Base-by-base conservation (phyloP, 2,797 vertebrate genomes). In the Channallabes apus region DNA sequence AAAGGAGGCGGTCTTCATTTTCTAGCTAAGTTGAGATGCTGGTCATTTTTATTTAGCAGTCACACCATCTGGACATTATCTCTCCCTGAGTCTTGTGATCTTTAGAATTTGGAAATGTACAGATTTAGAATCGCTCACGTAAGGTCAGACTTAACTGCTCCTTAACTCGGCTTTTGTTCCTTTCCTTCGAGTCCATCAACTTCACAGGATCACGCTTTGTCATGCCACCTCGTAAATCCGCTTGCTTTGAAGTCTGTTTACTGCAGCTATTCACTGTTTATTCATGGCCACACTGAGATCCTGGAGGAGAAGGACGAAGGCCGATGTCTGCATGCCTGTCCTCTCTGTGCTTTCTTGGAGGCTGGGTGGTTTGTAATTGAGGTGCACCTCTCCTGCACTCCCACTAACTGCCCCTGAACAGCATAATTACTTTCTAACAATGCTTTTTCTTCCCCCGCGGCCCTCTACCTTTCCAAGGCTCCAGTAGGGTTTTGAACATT, bases 401-500 rank as follows among this genome's bases (percentile, higher is more conserved):
- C 88, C 90, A 91, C 91, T 92, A 92, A 93, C 91, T 88, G 89
- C 91, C 91, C 92, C 90, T 85, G 90, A 92, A 93, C 89, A 89
- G 91, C 89, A 91, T 89, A 92, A 92, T 94, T 93, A 92, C 91
- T 91, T 92, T 92, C 90, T 92, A 91, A 93, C 91, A 87, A 90
- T 76, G 86, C 84, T 89, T 88, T 86, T 83, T 54, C 51, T 54
- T 86, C 87, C 64, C 8, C 84, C 8, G 3, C 64, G 3, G 32
- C 76, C 18, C 54, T 61, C 76, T 69, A 35, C 35, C 54, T 62
- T 72, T 56, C 86, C 83, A 84, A 87, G 87, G 86, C 91, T 91
- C 88, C 75, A 87, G 88, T 84, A 87, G 89, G 89, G 90, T 93
- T 93, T 91, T 92, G 91, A 93, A 94, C 89, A 88, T 92, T 95